These are phyloP conservation scores for Eulemur rufifrons DNA, from an alignment of 2,113 vertebrate genomes.

Conservation along the genomic window DNA sequence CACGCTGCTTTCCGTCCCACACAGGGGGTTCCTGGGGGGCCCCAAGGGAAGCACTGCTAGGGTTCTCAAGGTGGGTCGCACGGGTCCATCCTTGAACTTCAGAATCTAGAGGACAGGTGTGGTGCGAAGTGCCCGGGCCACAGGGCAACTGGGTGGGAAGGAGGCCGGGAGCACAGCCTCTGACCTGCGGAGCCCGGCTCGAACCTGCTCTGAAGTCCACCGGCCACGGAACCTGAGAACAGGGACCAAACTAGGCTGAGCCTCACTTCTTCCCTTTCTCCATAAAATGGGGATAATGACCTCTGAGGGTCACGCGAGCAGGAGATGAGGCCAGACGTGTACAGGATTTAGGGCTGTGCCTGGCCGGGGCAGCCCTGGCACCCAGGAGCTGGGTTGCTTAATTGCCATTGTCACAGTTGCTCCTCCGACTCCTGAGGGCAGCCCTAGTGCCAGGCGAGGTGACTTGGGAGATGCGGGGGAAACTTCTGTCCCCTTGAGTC, in stretches of 20 bases:
- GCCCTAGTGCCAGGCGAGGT: background rate
- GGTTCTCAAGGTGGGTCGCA: background rate
- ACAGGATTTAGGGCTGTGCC: background rate
- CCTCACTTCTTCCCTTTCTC: too few species aligned
- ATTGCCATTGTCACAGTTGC: accelerated
- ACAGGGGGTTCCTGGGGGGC: accelerated
- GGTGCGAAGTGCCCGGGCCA: accelerated
- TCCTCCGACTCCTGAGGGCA: background rate
- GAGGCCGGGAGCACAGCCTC: background rate
- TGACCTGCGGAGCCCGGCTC: too few species aligned
- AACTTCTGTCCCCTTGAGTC: background rate
- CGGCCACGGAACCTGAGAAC: background rate
- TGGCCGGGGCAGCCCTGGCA: accelerated
- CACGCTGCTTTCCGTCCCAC: background rate
- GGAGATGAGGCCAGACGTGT: accelerated
- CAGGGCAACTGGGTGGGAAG: background rate
- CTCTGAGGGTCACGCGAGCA: background rate
- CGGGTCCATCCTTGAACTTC: background rate
- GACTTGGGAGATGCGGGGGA: too few species aligned
- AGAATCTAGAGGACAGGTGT: background rate
- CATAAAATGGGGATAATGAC: too few species aligned
- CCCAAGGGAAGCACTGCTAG: accelerated
- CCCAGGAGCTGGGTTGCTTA: accelerated
- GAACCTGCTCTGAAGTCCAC: background rate
- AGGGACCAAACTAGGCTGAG: background rate